A percentile compares a stretch with the other conserved stretches of the same genome.
These are phyloP conservation scores for Rhynchopsitta pachyrhyncha DNA, from an alignment of 2,113 vertebrate species.

Conservation along the genomic window DNA sequence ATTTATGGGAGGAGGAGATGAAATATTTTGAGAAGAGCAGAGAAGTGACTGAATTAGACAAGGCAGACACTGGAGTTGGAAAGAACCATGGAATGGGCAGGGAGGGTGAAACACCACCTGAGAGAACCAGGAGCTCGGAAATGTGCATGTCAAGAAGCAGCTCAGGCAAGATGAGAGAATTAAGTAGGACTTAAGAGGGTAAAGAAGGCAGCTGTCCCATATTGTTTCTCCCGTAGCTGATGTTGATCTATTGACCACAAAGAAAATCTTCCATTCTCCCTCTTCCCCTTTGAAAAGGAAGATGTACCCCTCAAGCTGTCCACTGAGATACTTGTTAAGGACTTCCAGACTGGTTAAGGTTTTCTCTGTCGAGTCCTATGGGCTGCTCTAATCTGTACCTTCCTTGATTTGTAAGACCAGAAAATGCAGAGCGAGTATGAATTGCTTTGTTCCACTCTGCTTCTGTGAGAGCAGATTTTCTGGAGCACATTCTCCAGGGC, in stretches of 20 bases:
- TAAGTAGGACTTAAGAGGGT: background rate
- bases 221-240: background rate
- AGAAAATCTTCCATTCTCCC: background rate
- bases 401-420: background rate
- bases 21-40: background rate
- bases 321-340: no score
- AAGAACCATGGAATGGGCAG: background rate
- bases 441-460: background rate
- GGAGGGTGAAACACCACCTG: background rate
- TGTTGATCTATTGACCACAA: background rate
- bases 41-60: background rate
- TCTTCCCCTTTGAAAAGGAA: background rate
- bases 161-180: background rate
- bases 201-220: background rate
- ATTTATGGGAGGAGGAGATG: background rate
- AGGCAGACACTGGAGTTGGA: background rate
- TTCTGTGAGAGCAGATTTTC: background rate
- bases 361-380: fast-evolving
- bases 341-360: background rate
- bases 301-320: background rate
- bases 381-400: background rate
- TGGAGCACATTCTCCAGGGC: background rate
- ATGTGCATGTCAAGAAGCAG: background rate
- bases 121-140: background rate
- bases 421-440: background rate